Percentiles rank a stretch among this genome's conserved stretches.
Evolutionary conservation across 2,797 vertebrate species (phyloP).

Genomic region (Garrulus glandarius): DNA sequence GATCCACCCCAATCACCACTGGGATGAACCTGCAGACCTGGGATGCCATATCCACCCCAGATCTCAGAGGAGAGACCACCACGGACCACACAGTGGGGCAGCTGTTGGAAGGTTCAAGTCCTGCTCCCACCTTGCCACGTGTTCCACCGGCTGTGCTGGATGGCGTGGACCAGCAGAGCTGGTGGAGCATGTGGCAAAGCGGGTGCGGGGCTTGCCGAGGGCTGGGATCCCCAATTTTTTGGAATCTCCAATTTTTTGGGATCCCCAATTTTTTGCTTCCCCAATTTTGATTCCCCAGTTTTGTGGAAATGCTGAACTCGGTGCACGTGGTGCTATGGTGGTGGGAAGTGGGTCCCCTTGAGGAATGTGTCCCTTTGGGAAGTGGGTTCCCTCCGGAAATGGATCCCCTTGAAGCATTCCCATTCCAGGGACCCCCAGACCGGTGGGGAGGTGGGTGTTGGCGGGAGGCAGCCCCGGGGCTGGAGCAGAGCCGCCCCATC

Average conservation of each 20-base stretch:
- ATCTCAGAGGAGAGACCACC: neutral
- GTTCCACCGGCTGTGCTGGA: neutral
- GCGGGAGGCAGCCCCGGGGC: neutral
- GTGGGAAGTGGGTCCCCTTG: neutral
- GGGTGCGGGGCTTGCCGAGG: rapidly evolving
- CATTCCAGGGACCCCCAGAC: neutral
- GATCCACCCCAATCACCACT: neutral
- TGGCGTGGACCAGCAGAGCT: neutral
- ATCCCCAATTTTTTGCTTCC: neutral
- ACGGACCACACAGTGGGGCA: rapidly evolving
- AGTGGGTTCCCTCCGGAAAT: neutral
- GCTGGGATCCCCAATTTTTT: neutral
- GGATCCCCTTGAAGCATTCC: no score
- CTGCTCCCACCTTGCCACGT: rapidly evolving
- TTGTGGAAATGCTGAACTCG: neutral
- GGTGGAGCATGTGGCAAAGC: neutral
- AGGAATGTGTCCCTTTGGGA: neutral
- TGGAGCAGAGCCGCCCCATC: neutral
- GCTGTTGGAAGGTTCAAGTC: no score
- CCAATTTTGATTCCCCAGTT: no score
- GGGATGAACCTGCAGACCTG: neutral
- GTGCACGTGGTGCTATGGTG: rapidly evolving
- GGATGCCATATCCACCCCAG: neutral
- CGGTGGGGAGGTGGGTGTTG: neutral
- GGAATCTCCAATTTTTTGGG: neutral